phyloP scores from a whole-genome alignment of 2,113 vertebrate species.

The Neogale vison region DNA sequence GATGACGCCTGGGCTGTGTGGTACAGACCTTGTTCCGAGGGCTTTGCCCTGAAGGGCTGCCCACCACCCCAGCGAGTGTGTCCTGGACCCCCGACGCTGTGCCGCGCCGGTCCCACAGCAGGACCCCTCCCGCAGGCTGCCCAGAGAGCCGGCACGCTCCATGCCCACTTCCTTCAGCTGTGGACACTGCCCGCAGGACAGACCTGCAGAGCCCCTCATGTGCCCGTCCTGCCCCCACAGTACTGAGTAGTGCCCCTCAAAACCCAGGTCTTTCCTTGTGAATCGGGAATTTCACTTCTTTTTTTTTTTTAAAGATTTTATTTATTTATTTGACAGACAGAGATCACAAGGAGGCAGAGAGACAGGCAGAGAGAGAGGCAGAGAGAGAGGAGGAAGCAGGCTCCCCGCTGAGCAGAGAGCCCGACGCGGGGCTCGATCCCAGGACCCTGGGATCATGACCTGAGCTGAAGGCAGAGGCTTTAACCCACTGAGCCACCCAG shows the following conservation, averaged over 20 bases:
- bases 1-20: neutral
- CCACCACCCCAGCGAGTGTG: neutral
- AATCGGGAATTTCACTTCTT: neutral
- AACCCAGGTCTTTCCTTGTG: neutral
- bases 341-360: too few species aligned
- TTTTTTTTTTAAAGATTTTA: too few species aligned
- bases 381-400: too few species aligned
- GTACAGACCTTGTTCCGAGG: neutral
- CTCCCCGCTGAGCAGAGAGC: too few species aligned
- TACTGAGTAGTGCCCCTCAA: neutral
- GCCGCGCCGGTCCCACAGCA: too few species aligned
- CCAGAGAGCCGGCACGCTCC: neutral
- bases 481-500: too few species aligned
- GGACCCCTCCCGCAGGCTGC: neutral
- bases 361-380: too few species aligned
- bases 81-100: accelerated
- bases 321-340: too few species aligned
- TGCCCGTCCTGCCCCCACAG: neutral
- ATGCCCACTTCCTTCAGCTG: neutral
- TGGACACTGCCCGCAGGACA: neutral
- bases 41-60: neutral
- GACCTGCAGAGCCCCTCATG: neutral
- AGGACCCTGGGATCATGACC: too few species aligned
- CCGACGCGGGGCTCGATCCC: too few species aligned
- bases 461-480: too few species aligned